Evolutionary conservation across 2,888 invertebrate species (phyloP), one percentile per base, ranked within the genome.

Genomic region (Carcina quercana): DNA sequence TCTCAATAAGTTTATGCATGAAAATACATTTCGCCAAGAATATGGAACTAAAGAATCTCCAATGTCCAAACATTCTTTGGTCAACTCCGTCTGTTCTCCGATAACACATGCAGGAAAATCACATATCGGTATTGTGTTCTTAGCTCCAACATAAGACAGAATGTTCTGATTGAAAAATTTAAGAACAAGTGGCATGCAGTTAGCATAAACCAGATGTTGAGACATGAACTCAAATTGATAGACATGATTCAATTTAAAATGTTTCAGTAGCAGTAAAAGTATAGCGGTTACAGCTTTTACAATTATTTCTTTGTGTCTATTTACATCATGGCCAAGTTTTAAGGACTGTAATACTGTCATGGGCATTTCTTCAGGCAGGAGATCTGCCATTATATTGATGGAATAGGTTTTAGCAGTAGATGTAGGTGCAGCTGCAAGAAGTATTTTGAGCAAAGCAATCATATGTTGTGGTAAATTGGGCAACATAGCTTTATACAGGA

Each of bases 211-310:
- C 48, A 99, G 86, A 82, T 99, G 98, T 74, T 99, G 98, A 1
- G 97, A 96, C 92, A 98, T 96, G 66, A 96, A 98, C 78, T 99
- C 99, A 85, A 98, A 99, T 82, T 99, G 99, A 72, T 98, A 99
- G 27, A 98, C 88, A 80, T 99, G 99, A 80, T 98, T 99, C 38
- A 88, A 69, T 78, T 98, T 98, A 59, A 98, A 96, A 83, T 99
- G 98, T 79, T 99, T 99, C 45, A 99, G 80, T 32, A 98, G 87
- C 6, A 98, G 83, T 36, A 99, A 76, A 32, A 98, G 84, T 48
- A 98, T 94, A 10, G 93, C 94, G 25, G 96, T 95, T 0, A 96
- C 92, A 8, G 97, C 94, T 85, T 99, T 99, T 0, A 98, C 97
- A 50, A 99, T 96, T 32, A 99, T 96, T 85, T 98, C 97, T 72